Conservation (phyloP, 2,113 vertebrate species). For the Electrona antarctica region DNA sequence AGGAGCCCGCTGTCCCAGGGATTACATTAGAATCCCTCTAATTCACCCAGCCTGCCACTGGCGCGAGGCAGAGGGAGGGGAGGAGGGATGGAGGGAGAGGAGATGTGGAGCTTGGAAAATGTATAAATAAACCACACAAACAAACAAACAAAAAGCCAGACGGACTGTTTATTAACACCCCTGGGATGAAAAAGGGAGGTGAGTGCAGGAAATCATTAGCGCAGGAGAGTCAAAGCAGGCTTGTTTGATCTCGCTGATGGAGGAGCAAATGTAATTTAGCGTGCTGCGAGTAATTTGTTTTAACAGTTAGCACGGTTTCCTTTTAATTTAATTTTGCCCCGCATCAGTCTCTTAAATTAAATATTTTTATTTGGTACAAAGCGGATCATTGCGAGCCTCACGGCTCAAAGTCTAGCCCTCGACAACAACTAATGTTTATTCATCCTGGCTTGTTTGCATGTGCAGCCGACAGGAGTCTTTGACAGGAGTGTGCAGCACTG, state of each 20-base stretch:
- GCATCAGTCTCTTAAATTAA: constrained; percentile 78
- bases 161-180: constrained; percentile 80
- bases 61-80: constrained; percentile 42
- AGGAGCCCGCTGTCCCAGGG: constrained; percentile 66
- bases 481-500: constrained; percentile 63
- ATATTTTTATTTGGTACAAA: constrained; percentile 80
- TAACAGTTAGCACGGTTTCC: constrained; percentile 79
- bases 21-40: constrained; percentile 77
- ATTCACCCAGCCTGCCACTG: constrained; percentile 65
- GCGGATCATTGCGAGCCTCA: constrained; percentile 70
- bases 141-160: constrained; percentile 71
- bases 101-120: constrained; percentile 56
- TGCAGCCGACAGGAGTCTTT: constrained; percentile 61
- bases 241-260: constrained; percentile 80
- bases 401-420: constrained; percentile 68
- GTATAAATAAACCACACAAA: constrained; percentile 72
- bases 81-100: constrained; percentile 44
- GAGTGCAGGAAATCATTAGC: constrained; percentile 82
- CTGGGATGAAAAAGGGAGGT: constrained; percentile 78
- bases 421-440: constrained; percentile 77
- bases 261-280: constrained; percentile 82
- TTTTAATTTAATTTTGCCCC: constrained; percentile 81
- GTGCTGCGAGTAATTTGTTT: constrained; percentile 78
- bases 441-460: constrained; percentile 76
- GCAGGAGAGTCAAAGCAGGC: constrained; percentile 72